Evolutionary conservation across 2,113 vertebrate species (phyloP).

Genomic region (human (Homo sapiens)): DNA sequence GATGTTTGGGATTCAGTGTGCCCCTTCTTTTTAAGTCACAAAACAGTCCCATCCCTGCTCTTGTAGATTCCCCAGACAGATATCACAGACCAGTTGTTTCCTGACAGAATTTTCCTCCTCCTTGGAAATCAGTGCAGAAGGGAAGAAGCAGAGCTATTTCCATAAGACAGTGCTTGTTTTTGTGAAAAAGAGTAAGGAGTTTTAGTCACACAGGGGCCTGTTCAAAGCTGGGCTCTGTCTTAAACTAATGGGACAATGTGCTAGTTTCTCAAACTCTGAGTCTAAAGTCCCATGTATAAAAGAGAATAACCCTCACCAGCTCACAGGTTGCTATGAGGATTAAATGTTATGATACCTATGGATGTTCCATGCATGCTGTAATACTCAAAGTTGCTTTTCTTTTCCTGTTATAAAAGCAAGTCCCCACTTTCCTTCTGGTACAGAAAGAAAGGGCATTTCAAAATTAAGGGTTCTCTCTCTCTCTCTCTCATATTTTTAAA

Average conservation of each 20-base stretch:
- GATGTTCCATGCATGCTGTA: neutral
- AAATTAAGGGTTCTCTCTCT: neutral
- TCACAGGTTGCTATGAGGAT: neutral
- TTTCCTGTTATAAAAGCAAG: conserved; percentile 1
- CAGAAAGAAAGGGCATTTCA: neutral
- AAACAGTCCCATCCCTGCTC: neutral
- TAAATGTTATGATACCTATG: neutral
- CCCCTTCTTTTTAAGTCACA: neutral
- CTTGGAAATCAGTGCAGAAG: neutral
- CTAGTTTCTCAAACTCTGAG: neutral
- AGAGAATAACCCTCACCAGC: neutral
- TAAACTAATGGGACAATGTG: neutral
- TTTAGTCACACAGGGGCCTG: neutral
- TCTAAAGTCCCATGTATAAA: neutral
- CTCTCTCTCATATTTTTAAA: neutral
- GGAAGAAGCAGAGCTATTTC: neutral
- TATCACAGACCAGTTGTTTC: neutral
- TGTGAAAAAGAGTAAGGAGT: neutral
- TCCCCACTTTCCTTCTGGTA: neutral
- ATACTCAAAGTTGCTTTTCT: neutral
- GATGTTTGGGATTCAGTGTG: neutral
- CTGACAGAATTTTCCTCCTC: neutral
- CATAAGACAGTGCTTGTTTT: neutral
- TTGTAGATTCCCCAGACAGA: neutral
- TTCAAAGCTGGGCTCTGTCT: neutral